A percentile compares a stretch with the other conserved stretches of the same genome.
Evolutionary conservation across 2,797 vertebrate species (phyloP).

Genomic region (Fistularia tabacaria): DNA sequence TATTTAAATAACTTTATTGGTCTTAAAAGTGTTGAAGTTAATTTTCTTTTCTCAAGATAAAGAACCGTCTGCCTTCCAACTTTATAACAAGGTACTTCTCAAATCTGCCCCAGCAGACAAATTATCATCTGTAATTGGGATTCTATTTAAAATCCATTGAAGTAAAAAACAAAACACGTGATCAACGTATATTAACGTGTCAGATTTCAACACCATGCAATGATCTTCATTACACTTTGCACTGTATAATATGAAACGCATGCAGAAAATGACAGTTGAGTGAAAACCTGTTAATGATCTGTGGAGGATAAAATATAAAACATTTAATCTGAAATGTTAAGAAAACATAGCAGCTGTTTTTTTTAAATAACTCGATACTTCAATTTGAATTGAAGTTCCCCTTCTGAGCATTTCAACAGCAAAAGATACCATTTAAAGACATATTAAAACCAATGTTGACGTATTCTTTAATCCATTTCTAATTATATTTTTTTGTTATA

Average conservation of each 20-base stretch:
- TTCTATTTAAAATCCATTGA: constrained; percentile 36
- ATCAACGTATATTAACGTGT: constrained; percentile 42
- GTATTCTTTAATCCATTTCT: constrained; percentile 39
- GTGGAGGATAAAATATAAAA: constrained; percentile 39
- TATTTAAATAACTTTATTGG: constrained; percentile 72
- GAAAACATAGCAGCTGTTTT: constrained; percentile 61
- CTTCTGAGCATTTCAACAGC: constrained; percentile 30
- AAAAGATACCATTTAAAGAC: constrained; percentile 42
- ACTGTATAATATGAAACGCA: constrained; percentile 51
- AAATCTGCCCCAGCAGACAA: background rate
- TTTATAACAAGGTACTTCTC: constrained; percentile 17
- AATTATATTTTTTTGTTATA: constrained; percentile 13
- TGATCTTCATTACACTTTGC: constrained; percentile 48
- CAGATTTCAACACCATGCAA: constrained; percentile 63
- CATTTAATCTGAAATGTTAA: constrained; percentile 40
- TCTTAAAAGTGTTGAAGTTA: constrained; percentile 50
- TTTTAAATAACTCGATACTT: constrained; percentile 35
- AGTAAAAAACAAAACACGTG: constrained; percentile 44
- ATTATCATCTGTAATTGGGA: constrained; percentile 13
- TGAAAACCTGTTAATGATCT: constrained; percentile 36
- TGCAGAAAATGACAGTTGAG: constrained; percentile 42
- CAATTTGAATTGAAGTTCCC: constrained; percentile 20
- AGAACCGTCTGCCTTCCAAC: constrained; percentile 32
- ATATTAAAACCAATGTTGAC: constrained; percentile 61
- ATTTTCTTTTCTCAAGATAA: constrained; percentile 24